Conservation (phyloP, 1,140 invertebrate species). For the Drosophila ananassae region DNA sequence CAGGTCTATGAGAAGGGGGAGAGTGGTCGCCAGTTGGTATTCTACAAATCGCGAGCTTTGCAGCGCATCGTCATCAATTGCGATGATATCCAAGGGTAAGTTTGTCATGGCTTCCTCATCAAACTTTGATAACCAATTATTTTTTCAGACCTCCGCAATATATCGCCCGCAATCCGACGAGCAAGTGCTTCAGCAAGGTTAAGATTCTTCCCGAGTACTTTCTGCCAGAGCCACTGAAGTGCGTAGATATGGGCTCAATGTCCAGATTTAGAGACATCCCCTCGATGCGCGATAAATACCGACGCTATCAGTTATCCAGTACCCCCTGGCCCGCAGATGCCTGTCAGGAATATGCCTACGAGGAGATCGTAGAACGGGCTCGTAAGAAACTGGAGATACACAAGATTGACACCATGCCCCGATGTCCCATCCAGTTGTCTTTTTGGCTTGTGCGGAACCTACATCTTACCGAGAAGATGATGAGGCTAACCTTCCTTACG, state of each 20-base stretch:
- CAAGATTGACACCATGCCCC: slow-evolving; percentile 85
- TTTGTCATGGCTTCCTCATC: neutral
- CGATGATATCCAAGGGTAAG: slow-evolving; percentile 67
- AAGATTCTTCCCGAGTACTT: slow-evolving; percentile 88
- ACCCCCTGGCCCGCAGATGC: slow-evolving; percentile 86
- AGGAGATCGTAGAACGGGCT: slow-evolving; percentile 84
- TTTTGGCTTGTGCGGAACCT: slow-evolving; percentile 90
- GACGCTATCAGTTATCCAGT: slow-evolving; percentile 83
- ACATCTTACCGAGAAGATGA: slow-evolving; percentile 84
- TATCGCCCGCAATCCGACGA: slow-evolving; percentile 66
- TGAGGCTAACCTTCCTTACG: slow-evolving; percentile 88
- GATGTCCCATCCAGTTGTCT: slow-evolving; percentile 88
- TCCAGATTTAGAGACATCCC: slow-evolving; percentile 83
- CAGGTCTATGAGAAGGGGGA: slow-evolving; percentile 80
- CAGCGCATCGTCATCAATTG: slow-evolving; percentile 76
- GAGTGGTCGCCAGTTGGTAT: slow-evolving; percentile 54
- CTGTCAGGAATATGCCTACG: slow-evolving; percentile 88
- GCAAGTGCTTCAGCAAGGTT: slow-evolving; percentile 85
- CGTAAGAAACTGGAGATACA: slow-evolving; percentile 72
- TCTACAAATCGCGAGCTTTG: slow-evolving; percentile 73
- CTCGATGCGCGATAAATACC: slow-evolving; percentile 72
- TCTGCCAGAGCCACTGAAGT: slow-evolving; percentile 85
- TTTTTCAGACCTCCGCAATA: slow-evolving; percentile 62
- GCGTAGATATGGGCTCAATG: slow-evolving; percentile 84
- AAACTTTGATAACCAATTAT: neutral